A percentile compares a stretch with the other conserved stretches of the same genome.
phyloP scores from a whole-genome alignment of 2,113 vertebrate species.

The Rana temporaria region DNA sequence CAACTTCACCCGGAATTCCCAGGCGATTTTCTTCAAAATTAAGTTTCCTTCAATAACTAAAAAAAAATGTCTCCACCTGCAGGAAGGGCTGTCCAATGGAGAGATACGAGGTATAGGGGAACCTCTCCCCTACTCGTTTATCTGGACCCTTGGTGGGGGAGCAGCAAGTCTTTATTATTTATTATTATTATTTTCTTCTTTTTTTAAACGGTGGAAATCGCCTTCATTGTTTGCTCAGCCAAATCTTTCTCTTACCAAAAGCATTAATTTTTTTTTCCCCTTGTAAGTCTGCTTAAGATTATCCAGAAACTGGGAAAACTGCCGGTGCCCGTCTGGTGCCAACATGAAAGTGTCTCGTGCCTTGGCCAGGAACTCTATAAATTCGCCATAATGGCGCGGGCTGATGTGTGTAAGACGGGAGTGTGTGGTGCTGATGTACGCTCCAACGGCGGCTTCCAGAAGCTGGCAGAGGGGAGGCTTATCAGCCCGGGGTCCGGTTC shows the following conservation, averaged over 20 bases:
- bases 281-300: constrained; percentile 75
- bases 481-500: constrained; percentile 64
- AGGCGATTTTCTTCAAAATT: not conserved
- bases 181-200: not conserved
- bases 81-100: not conserved
- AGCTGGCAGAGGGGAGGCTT: constrained; percentile 70
- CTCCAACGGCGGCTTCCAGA: constrained; percentile 66
- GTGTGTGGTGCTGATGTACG: constrained; percentile 73
- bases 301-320: constrained; percentile 71
- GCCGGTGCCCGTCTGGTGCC: constrained; percentile 69
- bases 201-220: not conserved
- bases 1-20: not conserved
- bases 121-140: not conserved
- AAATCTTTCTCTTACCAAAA: constrained; percentile 72
- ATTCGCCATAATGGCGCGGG: constrained; percentile 71
- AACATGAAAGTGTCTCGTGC: constrained; percentile 73
- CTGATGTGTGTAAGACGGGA: constrained; percentile 74
- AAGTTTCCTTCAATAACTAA: constrained; percentile 27
- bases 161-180: not conserved
- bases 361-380: constrained; percentile 73
- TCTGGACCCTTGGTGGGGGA: not conserved
- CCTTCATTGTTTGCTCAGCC: constrained; percentile 62
- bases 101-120: not conserved
- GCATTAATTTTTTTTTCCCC: constrained; percentile 75
- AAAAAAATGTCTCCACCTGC: not conserved